Evolutionary conservation across 2,797 vertebrate genomes (phyloP).

Genomic region (Phrynocephalus vlangalii): DNA sequence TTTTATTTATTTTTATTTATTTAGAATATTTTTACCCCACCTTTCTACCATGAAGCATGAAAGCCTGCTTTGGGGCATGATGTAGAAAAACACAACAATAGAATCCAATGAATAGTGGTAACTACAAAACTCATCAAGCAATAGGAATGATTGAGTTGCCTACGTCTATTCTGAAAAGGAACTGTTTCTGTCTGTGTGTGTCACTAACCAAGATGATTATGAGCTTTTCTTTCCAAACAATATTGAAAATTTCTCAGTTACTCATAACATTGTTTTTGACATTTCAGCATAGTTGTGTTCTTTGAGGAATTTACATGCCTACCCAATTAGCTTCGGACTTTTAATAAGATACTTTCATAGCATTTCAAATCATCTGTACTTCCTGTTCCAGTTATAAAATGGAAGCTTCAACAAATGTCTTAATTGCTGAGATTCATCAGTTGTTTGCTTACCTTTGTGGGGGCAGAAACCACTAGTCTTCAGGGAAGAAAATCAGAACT

Average conservation of each 20-base stretch:
- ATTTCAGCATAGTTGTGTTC: neutral
- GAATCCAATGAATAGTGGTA: neutral
- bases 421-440: conserved; percentile 38
- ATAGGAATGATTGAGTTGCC: neutral
- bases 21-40: too few relatives aligned
- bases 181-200: neutral
- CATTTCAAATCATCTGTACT: conserved; percentile 42
- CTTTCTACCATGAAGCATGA: neutral
- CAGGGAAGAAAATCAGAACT: conserved; percentile 23
- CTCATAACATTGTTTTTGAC: neutral
- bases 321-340: neutral
- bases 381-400: neutral
- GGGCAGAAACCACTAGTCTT: conserved; percentile 24
- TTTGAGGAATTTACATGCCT: neutral
- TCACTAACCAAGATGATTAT: neutral
- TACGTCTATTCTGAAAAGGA: neutral
- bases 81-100: neutral
- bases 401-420: conserved; percentile 41
- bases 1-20: neutral
- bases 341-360: conserved; percentile 23
- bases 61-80: neutral
- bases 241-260: neutral
- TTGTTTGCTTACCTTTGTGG: conserved; percentile 21
- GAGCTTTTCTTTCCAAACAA: conserved; percentile 36
- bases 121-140: neutral